These are phyloP conservation scores for Sturnira hondurensis DNA, from an alignment of 2,113 vertebrate genomes.

Conservation along the genomic window DNA sequence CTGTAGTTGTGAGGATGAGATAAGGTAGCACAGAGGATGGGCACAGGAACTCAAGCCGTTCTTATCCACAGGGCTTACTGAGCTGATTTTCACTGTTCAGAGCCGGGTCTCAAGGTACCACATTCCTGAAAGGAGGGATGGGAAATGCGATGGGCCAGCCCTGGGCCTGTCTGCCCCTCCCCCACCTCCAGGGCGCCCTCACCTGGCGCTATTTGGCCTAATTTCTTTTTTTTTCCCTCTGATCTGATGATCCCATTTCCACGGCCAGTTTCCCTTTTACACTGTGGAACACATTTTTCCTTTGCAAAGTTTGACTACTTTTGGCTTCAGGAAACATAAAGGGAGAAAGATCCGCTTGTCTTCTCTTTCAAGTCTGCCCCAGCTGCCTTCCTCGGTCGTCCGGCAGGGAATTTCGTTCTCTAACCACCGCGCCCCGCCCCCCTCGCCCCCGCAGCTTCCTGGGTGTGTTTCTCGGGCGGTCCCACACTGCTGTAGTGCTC, in stretches of 20 bases:
- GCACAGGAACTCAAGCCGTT: background rate
- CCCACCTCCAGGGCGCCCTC: background rate
- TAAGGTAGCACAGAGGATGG: background rate
- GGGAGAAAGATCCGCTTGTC: background rate
- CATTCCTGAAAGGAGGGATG: fast-evolving
- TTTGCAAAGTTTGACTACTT: background rate
- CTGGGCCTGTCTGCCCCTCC: fast-evolving
- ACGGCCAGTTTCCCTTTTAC: background rate
- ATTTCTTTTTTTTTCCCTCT: background rate
- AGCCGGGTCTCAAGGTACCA: background rate
- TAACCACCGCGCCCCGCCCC: too few relatives aligned
- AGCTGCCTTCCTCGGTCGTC: background rate
- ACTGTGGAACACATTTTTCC: background rate
- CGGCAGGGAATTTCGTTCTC: background rate
- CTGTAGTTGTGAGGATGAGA: background rate
- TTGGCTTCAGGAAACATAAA: background rate
- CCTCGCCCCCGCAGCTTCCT: too few relatives aligned
- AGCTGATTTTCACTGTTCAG: background rate
- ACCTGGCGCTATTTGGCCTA: fast-evolving
- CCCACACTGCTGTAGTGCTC: background rate
- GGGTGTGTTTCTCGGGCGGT: background rate
- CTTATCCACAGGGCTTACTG: background rate
- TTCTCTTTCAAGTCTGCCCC: background rate
- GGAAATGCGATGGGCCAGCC: too few relatives aligned
- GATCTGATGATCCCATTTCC: background rate